A percentile compares a stretch with the other conserved stretches of the same genome.
Evolutionary conservation across 1,140 invertebrate genomes (phyloP).

Genomic region (Drosophila teissieri): DNA sequence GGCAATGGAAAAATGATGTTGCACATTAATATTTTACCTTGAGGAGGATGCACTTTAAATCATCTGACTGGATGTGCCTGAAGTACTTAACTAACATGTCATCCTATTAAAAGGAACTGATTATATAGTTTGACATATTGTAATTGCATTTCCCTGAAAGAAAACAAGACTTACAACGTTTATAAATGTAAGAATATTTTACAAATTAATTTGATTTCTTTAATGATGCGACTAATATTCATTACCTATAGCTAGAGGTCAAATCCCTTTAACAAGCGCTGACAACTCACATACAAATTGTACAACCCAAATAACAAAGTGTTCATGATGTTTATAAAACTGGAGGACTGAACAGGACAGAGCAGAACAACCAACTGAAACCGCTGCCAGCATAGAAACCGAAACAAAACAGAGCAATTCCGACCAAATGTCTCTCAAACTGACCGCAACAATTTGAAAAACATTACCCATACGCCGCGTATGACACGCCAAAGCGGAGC

Average conservation of each 20-base stretch:
- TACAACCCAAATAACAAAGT: conserved; percentile 36
- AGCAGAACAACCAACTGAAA: conserved; percentile 39
- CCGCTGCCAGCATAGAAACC: conserved; percentile 41
- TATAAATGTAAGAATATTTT: neutral
- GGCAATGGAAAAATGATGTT: conserved; percentile 36
- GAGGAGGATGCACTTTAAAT: neutral
- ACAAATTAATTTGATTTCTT: neutral
- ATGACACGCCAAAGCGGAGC: conserved; percentile 44
- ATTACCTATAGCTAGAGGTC: too few relatives aligned
- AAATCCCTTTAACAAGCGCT: neutral
- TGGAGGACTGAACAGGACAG: conserved; percentile 31
- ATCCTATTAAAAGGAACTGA: neutral
- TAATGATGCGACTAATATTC: neutral
- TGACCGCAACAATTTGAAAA: conserved; percentile 77
- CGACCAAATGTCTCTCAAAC: conserved; percentile 55
- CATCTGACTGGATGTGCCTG: too few relatives aligned
- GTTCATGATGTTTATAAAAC: conserved; percentile 45
- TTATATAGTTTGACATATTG: neutral
- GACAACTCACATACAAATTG: conserved; percentile 6
- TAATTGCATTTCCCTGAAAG: neutral
- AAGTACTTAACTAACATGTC: neutral
- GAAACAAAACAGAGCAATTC: conserved; percentile 44
- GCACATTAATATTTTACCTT: conserved; percentile 25
- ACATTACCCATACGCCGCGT: conserved; percentile 77
- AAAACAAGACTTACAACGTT: too few relatives aligned